Base-by-base conservation (phyloP, 2,113 vertebrate species). In the Trematocara macrostoma region DNA sequence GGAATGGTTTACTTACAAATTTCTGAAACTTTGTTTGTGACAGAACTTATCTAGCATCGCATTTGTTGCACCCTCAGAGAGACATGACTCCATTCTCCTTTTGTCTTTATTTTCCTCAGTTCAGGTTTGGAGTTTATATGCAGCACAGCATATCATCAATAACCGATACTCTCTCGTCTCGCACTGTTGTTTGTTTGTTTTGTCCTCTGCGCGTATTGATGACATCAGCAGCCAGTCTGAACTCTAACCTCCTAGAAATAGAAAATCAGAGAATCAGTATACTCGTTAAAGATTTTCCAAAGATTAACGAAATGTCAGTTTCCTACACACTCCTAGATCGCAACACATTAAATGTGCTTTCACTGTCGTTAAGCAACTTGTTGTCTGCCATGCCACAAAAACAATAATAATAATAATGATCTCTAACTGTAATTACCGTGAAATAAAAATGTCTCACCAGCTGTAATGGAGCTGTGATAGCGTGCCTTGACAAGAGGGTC, bases 221-320 rank as follows among this genome's bases (percentile, higher is more conserved):
- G 12, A 29, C 55, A 15, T 61, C 57, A 61, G 16, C 31, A 61
- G 31, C 3, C 57, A 61, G 31, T 61, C 2, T 61, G 31, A 61
- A 35, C 2, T 61, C 15, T 61, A 35, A 35, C 5, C 0, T 61
- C 31, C 57, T 18, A 0, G 16, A 35, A 61, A 61, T 61, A 61
- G 57, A 35, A 61, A 61, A 34, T 57, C 55, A 57, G 55, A 57
- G 15, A 61, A 61, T 61, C 15, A 34, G 57, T 61, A 11, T 4
- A 59, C 0, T 18, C 8, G 26, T 59, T 31, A 59, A 59, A 31
- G 8, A 31, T 59, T 59, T 59, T 31, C 0, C 29, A 34, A 16
- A 4, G 29, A 35, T 61, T 35, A 9, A 61, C 9, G 0, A 35
- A 7, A 61, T 61, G 31, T 61, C 16, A 1, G 57, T 35, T 7